phyloP scores from a whole-genome alignment of 2,888 invertebrate genomes.

The Ichneumoninae sp. region DNA sequence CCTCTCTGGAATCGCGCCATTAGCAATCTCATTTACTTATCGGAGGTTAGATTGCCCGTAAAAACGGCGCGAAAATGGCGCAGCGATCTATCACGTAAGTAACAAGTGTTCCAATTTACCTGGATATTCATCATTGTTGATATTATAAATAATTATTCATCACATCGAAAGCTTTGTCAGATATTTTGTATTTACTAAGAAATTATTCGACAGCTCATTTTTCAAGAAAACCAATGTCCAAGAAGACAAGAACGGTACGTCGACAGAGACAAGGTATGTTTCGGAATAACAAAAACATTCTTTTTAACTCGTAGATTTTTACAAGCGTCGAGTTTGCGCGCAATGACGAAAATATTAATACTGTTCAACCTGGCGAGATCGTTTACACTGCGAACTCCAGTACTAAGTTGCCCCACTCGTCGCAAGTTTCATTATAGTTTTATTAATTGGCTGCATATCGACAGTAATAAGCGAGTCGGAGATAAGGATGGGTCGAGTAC shows the following conservation, averaged over 20 bases:
- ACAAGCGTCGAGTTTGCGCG: neutral
- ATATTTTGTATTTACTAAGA: slow-evolving; percentile 7
- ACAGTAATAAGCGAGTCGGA: slow-evolving; percentile 66
- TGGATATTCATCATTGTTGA: slow-evolving; percentile 23
- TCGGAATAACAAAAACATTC: slow-evolving; percentile 48
- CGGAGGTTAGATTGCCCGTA: slow-evolving; percentile 62
- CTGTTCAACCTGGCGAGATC: slow-evolving; percentile 44
- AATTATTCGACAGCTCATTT: slow-evolving; percentile 81
- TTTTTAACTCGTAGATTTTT: slow-evolving; percentile 8
- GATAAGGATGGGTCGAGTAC: slow-evolving; percentile 53
- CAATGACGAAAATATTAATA: slow-evolving; percentile 68
- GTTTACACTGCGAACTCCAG: slow-evolving; percentile 42
- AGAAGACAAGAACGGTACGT: slow-evolving; percentile 66
- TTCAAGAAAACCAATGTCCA: slow-evolving; percentile 80
- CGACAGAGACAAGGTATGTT: slow-evolving; percentile 75
- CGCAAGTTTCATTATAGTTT: slow-evolving; percentile 60
- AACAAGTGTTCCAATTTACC: slow-evolving; percentile 7
- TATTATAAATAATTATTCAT: slow-evolving; percentile 10
- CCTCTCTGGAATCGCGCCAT: neutral
- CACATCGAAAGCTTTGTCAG: neutral
- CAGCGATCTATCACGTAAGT: slow-evolving; percentile 80
- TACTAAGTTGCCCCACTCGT: slow-evolving; percentile 33
- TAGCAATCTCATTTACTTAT: neutral
- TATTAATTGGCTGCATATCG: slow-evolving; percentile 73
- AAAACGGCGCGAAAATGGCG: slow-evolving; percentile 76